Evolutionary conservation across 1,140 invertebrate genomes (phyloP), one percentile per base, ranked within the genome.

Genomic region (Drosophila kurseongensis): DNA sequence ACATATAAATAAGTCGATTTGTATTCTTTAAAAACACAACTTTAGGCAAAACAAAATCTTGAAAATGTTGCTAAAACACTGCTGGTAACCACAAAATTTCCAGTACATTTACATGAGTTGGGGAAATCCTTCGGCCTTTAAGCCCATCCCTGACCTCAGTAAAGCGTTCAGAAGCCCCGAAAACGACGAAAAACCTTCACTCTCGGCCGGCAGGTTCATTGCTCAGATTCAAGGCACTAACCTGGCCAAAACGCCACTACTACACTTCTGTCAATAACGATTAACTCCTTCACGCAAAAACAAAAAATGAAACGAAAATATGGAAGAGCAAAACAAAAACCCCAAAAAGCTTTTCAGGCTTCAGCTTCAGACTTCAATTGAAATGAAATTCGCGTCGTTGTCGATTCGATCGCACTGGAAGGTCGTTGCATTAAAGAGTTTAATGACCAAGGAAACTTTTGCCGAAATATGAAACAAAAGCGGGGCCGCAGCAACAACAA

Each of bases 371-470:
- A 71, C 65, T 75, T 78, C 67, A 89, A 88, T 86, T 83, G 83
- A 79, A 82, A 86, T 86, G 83, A 79, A 82, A 86, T 86, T 88
- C 83, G 76, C 77, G 71, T 40, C 76, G 83, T 44, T 60, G 61
- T 62, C 75, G 59, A 16, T 63, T 63, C 60, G 83, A 86, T 88
- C 83, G 83, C 76, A 77, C 75, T 62, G 84, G 83, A 88, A 88
- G 83, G 83, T 88, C 83, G 84, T 88, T 89, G 83, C 83, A 88
- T 88, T 88, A 83, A 88, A 88, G 83, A 88, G 84, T 88, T 88
- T 88, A 88, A 89, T 88, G 83, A 88, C 83, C 84, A 88, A 89
- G 83, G 83, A 88, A 88, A 89, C 84, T 82, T 85, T 88, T 89
- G 72, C 84, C 83, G 80, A 88, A 88, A 88, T 83, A 88, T 82